Evolutionary conservation across 2,888 invertebrate species (phyloP).

Genomic region (Drosophila macrospina): DNA sequence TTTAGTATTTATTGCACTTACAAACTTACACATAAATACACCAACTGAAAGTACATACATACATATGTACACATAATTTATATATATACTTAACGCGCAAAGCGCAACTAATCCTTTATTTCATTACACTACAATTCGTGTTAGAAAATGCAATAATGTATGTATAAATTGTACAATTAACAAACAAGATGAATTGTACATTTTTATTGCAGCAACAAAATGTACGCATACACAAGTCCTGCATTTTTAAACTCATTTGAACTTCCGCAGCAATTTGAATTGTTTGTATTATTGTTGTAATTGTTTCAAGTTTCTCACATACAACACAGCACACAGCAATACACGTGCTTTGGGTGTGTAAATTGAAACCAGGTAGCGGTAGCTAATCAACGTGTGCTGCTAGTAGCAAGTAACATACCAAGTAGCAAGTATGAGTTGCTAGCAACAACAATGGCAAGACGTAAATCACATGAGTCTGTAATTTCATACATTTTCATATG

Average conservation of each 20-base stretch:
- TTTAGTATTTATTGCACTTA: no score
- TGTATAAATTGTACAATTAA: neutral
- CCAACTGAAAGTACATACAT: no score
- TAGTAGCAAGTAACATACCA: conserved; percentile 28
- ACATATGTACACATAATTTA: no score
- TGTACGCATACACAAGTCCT: conserved; percentile 5
- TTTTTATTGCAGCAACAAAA: neutral
- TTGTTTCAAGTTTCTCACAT: conserved; percentile 68
- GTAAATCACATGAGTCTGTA: conserved; percentile 73
- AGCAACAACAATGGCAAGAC: conserved; percentile 64
- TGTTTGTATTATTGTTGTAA: conserved; percentile 51
- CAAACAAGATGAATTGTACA: neutral
- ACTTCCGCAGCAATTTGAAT: conserved; percentile 64
- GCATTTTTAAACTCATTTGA: conserved; percentile 72
- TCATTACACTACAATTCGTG: neutral
- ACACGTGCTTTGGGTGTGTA: conserved; percentile 70
- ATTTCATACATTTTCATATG: conserved; percentile 69
- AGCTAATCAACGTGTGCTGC: conserved; percentile 51
- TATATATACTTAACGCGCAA: neutral
- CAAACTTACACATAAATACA: neutral
- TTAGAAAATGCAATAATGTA: neutral
- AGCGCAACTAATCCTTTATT: no score
- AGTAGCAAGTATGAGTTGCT: conserved; percentile 42
- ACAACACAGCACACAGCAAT: conserved; percentile 29
- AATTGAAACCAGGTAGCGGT: conserved; percentile 65